phyloP scores from a whole-genome alignment of 2,797 vertebrate species.

The Ctenochaetus hawaiiensis region DNA sequence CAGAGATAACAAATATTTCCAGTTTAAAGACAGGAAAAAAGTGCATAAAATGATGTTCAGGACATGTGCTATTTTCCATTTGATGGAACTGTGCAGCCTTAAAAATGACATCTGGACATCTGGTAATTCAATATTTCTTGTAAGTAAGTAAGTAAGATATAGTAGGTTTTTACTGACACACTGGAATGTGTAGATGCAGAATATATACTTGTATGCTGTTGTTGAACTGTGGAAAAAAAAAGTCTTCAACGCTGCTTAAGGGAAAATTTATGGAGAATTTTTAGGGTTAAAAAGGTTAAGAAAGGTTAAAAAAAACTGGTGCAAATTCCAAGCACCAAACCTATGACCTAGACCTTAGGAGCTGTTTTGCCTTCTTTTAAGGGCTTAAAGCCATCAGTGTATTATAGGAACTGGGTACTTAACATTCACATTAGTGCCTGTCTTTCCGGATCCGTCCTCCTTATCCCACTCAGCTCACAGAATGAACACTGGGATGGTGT shows the following conservation, averaged over 20 bases:
- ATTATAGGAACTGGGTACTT: conserved; percentile 1
- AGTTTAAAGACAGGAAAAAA: conserved; percentile 3
- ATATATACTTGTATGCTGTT: neutral
- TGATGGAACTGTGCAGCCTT: neutral
- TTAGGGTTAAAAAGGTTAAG: neutral
- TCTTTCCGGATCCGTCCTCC: neutral
- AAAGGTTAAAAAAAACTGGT: neutral
- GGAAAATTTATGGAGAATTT: neutral
- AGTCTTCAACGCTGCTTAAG: neutral
- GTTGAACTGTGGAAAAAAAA: neutral
- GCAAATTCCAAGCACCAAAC: conserved; percentile 4
- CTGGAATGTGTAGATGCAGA: neutral
- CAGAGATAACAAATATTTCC: conserved; percentile 10
- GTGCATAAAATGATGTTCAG: conserved; percentile 7
- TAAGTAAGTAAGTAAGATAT: neutral
- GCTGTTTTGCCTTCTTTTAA: neutral
- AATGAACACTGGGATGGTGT: neutral
- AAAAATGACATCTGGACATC: conserved; percentile 22
- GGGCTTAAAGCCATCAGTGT: neutral
- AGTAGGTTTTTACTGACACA: conserved; percentile 2
- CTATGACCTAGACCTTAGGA: neutral
- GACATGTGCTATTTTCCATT: conserved; percentile 6
- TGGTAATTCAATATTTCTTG: conserved; percentile 21
- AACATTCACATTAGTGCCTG: neutral
- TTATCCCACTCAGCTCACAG: neutral